Conservation (phyloP, 2,888 invertebrate species). For the Nowickia ferox region DNA sequence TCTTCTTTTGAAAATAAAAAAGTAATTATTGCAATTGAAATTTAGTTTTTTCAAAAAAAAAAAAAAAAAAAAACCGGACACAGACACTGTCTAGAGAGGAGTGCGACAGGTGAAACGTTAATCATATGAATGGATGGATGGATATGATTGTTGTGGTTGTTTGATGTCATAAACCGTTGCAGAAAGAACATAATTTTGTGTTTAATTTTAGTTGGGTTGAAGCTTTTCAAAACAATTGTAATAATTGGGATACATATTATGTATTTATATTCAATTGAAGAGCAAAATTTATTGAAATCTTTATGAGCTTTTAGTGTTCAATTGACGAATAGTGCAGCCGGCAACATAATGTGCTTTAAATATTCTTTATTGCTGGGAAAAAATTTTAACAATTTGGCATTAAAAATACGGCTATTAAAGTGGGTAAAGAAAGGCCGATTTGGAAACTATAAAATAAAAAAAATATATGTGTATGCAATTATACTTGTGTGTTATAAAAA, state of each 20-base stretch:
- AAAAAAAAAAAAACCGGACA: slow-evolving; percentile 15
- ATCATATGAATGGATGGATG: slow-evolving; percentile 36
- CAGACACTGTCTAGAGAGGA: neutral
- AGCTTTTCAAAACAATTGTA: slow-evolving; percentile 64
- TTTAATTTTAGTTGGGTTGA: slow-evolving; percentile 56
- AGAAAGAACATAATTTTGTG: slow-evolving; percentile 56
- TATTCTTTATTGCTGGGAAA: slow-evolving; percentile 74
- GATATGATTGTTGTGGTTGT: neutral
- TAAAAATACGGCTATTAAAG: slow-evolving; percentile 60
- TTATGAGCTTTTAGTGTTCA: neutral
- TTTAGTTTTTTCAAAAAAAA: slow-evolving; percentile 14
- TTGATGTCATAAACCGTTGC: slow-evolving; percentile 47
- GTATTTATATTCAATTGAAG: neutral
- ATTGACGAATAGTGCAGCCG: neutral
- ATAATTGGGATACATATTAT: slow-evolving; percentile 9
- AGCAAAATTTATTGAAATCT: neutral
- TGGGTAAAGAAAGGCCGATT: slow-evolving; percentile 28
- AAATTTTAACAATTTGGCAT: slow-evolving; percentile 72
- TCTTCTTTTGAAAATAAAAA: slow-evolving; percentile 23
- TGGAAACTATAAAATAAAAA: no score
- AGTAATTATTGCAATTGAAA: slow-evolving; percentile 65
- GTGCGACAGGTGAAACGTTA: slow-evolving; percentile 14
- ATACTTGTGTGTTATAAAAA: no score
- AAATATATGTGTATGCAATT: no score
- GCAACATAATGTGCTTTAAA: slow-evolving; percentile 74